phyloP scores from a whole-genome alignment of 2,888 invertebrate species.

The Digitonthophagus gazella region DNA sequence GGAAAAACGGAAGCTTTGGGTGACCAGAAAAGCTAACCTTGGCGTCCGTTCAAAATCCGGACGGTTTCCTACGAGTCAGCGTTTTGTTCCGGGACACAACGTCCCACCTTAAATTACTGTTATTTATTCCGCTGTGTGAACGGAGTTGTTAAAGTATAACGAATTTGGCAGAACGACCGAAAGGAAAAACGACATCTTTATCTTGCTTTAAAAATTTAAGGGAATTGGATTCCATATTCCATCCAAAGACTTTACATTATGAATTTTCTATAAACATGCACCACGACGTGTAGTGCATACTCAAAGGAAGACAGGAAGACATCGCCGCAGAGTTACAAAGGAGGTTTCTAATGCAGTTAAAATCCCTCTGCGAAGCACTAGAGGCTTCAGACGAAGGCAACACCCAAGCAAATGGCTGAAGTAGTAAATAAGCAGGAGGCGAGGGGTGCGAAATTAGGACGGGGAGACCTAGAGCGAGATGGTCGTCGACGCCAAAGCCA shows the following conservation, averaged over 20 bases:
- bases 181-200: too few relatives aligned
- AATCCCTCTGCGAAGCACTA: neutral
- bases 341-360: neutral
- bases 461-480: neutral
- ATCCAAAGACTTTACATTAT: too few relatives aligned
- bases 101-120: neutral
- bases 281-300: too few relatives aligned
- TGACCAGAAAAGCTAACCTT: neutral
- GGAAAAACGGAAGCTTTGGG: neutral
- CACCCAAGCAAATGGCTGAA: neutral
- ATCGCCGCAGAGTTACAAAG: neutral
- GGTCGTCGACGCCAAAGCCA: constrained; percentile 39
- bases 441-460: neutral
- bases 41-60: neutral
- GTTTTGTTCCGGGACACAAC: neutral
- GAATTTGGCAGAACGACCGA: neutral
- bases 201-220: too few relatives aligned
- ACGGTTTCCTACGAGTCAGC: neutral
- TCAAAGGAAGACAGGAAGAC: too few relatives aligned
- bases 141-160: neutral
- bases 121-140: neutral
- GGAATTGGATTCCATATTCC: neutral
- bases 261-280: too few relatives aligned
- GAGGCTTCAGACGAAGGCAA: neutral
- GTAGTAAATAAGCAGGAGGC: neutral